Evolutionary conservation across 1,140 invertebrate genomes (phyloP).

Genomic region (Teleogryllus occipitalis): DNA sequence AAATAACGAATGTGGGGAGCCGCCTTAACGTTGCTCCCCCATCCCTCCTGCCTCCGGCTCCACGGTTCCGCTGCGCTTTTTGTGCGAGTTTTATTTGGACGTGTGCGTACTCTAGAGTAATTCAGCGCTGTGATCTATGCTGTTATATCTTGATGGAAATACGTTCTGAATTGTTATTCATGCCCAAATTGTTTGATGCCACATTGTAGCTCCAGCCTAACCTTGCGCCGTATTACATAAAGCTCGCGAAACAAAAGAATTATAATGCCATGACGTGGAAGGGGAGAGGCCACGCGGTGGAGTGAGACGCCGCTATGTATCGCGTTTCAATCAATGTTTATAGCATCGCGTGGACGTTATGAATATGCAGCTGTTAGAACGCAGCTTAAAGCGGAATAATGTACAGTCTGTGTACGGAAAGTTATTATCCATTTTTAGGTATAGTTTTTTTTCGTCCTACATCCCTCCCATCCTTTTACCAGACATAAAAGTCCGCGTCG

Average conservation of each 20-base stretch:
- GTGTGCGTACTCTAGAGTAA: neutral
- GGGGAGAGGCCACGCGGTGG: neutral
- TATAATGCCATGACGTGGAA: neutral
- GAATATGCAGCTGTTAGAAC: neutral
- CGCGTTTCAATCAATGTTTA: conserved; percentile 4
- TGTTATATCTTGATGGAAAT: neutral
- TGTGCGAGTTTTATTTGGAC: neutral
- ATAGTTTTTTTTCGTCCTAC: neutral
- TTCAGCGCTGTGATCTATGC: neutral
- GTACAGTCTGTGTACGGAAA: neutral
- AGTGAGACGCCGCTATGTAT: neutral
- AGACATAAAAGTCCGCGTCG: neutral
- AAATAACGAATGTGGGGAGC: neutral
- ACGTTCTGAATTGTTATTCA: conserved; percentile 5
- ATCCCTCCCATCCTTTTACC: neutral
- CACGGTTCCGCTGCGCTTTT: neutral
- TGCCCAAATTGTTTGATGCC: neutral
- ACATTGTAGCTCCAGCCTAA: neutral
- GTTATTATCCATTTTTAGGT: neutral
- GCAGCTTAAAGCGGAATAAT: neutral
- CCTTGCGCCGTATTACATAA: neutral
- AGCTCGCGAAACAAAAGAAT: neutral
- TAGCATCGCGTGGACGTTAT: neutral
- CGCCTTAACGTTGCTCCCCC: neutral
- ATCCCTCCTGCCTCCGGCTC: neutral